Percentiles rank a stretch among this genome's conserved stretches.
Evolutionary conservation across 2,113 vertebrate species (phyloP).

Genomic region (Sceloporus undulatus): DNA sequence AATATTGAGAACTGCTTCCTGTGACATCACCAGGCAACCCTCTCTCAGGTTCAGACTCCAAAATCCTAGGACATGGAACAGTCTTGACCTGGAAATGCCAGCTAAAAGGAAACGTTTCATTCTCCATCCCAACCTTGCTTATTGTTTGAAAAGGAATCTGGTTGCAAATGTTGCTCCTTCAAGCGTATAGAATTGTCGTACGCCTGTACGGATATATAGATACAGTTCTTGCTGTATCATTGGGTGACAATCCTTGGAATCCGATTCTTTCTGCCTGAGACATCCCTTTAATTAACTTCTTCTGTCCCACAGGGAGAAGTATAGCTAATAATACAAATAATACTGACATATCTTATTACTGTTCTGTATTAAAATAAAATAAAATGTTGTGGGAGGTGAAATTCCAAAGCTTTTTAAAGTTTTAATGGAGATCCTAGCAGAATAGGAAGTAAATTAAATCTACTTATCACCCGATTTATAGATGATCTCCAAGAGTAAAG

Average conservation of each 20-base stretch:
- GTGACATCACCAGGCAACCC: no score
- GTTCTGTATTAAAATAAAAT: slow-evolving; percentile 24
- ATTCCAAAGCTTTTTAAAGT: slow-evolving; percentile 8
- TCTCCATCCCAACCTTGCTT: neutral
- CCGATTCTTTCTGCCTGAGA: slow-evolving; percentile 23
- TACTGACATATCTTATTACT: slow-evolving; percentile 14
- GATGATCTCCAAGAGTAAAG: slow-evolving; percentile 12
- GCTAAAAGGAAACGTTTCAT: neutral
- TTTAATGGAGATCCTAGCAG: slow-evolving; percentile 20
- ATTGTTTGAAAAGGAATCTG: neutral
- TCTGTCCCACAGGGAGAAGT: slow-evolving; percentile 1
- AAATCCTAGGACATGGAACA: no score
- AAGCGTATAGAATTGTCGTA: neutral
- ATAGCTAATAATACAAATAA: slow-evolving; percentile 29
- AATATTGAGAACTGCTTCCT: no score
- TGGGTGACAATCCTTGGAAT: neutral
- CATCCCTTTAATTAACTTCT: slow-evolving; percentile 28
- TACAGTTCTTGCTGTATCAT: neutral
- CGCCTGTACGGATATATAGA: neutral
- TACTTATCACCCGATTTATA: slow-evolving; percentile 20
- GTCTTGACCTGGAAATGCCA: no score
- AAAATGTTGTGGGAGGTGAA: slow-evolving; percentile 26
- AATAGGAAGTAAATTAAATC: slow-evolving; percentile 22
- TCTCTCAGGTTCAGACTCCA: no score
- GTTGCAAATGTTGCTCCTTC: neutral